A percentile compares a stretch with the other conserved stretches of the same genome.
Evolutionary conservation across 2,113 vertebrate species (phyloP).

Genomic region (Platycercus adscitus): DNA sequence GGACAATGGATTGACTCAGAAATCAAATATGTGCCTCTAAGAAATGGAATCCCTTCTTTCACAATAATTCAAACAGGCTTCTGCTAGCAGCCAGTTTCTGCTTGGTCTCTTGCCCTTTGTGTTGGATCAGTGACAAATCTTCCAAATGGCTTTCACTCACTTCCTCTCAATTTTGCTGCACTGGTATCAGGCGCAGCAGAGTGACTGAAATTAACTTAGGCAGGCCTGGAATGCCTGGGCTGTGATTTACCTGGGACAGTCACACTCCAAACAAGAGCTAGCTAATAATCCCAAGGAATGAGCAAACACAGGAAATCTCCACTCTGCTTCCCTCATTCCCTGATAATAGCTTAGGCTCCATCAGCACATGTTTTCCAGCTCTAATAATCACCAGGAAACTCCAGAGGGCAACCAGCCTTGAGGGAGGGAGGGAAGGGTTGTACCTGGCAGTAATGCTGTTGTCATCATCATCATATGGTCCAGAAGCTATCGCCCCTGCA

Average conservation of each 20-base stretch:
- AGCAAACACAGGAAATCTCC: neutral
- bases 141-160: neutral
- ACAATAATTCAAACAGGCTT: neutral
- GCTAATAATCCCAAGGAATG: conserved; percentile 36
- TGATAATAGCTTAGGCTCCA: neutral
- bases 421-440: neutral
- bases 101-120: neutral
- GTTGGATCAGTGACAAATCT: neutral
- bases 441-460: neutral
- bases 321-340: neutral
- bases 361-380: conserved; percentile 17
- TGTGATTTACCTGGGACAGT: conserved; percentile 21
- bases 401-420: neutral
- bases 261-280: neutral
- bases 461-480: neutral
- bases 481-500: neutral
- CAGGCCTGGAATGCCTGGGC: neutral
- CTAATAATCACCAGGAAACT: conserved; percentile 23
- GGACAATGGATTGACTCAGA: neutral
- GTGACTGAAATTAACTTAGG: conserved; percentile 15
- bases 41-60: neutral
- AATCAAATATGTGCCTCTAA: neutral
- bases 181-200: neutral
- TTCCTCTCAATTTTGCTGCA: neutral
- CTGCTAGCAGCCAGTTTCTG: neutral